A percentile compares a stretch with the other conserved stretches of the same genome.
Conservation (phyloP, 2,113 vertebrate genomes). For the Rhadina sibilatrix region DNA sequence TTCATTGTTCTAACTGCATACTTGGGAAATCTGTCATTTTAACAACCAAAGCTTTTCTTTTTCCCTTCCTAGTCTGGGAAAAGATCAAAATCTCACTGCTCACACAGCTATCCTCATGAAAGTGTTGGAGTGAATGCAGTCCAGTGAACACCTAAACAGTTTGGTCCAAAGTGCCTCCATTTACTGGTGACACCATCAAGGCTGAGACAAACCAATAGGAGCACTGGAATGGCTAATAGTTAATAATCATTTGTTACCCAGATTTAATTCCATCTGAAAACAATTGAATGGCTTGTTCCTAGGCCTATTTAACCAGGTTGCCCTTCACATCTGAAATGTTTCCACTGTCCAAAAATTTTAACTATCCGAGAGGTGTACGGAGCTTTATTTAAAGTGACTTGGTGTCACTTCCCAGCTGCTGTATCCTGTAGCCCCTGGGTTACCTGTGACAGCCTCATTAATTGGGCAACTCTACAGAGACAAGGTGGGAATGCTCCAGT, state of each 20-base stretch:
- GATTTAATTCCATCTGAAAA: neutral
- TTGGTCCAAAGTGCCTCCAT: neutral
- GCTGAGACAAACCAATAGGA: neutral
- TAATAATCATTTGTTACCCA: neutral
- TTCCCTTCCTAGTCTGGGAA: neutral
- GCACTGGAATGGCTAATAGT: neutral
- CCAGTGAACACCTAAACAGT: neutral
- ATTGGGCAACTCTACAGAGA: neutral
- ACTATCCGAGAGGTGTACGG: neutral
- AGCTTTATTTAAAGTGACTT: neutral
- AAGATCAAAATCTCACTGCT: neutral
- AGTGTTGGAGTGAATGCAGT: neutral
- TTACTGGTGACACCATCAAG: neutral
- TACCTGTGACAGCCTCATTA: neutral
- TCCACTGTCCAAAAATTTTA: neutral
- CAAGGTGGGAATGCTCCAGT: neutral
- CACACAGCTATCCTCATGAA: neutral
- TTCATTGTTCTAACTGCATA: neutral
- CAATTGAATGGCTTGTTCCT: neutral
- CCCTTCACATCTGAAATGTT: neutral
- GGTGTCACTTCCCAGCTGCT: neutral
- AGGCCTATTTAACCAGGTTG: neutral
- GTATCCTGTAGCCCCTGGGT: neutral
- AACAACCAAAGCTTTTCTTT: neutral
- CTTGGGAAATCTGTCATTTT: neutral